phyloP scores from a whole-genome alignment of 1,140 invertebrate genomes.

The honey bee (Apis mellifera) region DNA sequence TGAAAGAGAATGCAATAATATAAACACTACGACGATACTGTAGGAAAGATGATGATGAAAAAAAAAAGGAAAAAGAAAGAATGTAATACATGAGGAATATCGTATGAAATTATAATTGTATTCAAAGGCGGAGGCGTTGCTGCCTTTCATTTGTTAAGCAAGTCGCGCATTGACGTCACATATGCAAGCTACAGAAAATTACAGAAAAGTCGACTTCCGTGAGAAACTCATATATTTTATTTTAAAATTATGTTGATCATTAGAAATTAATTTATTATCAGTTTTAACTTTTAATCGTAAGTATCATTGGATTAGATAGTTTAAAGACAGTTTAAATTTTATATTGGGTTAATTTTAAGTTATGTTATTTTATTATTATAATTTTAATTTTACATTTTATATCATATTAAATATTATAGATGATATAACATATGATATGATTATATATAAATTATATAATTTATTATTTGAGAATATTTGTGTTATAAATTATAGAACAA shows the following conservation, averaged over 20 bases:
- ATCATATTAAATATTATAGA: no score
- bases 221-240: neutral
- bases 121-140: constrained; percentile 8
- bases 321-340: no score
- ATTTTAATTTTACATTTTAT: no score
- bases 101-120: constrained; percentile 45
- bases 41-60: neutral
- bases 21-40: neutral
- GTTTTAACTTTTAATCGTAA: no score
- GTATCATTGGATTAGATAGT: no score
- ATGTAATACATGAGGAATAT: neutral
- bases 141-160: constrained; percentile 42
- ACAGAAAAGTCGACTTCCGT: neutral
- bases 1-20: constrained; percentile 8
- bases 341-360: no score
- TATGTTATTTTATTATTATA: no score
- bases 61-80: neutral
- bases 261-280: neutral
- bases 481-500: no score
- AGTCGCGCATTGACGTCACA: constrained; percentile 45
- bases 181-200: neutral
- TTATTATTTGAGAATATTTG: no score
- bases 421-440: no score
- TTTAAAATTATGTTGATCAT: neutral
- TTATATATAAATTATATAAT: no score